A percentile compares a stretch with the other conserved stretches of the same genome.
These are phyloP conservation scores for Apamea epomidion DNA, from an alignment of 2,888 invertebrate species.

Conservation along the genomic window DNA sequence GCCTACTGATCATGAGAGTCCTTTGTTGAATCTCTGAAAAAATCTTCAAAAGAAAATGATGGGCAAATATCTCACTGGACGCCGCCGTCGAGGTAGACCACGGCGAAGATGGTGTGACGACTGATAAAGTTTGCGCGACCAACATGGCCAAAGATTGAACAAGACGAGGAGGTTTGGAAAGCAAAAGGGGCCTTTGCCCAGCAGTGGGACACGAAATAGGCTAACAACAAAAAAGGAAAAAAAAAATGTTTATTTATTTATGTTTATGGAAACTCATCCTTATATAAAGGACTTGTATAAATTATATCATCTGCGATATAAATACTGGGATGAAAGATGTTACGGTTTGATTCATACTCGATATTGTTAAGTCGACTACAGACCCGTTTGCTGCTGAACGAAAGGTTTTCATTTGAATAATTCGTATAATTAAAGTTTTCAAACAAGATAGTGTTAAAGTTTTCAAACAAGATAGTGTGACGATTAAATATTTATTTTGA, in stretches of 20 bases:
- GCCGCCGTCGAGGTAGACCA: too few species aligned
- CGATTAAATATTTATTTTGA: not conserved
- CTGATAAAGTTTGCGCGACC: too few species aligned
- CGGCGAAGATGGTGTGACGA: too few species aligned
- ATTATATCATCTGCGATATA: not conserved
- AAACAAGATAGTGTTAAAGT: not conserved
- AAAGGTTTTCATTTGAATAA: too few species aligned
- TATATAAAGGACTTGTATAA: not conserved
- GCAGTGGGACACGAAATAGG: too few species aligned
- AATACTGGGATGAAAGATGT: not conserved
- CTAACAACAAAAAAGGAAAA: too few species aligned
- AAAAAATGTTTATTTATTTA: not conserved
- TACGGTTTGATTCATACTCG: not conserved
- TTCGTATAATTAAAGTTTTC: not conserved
- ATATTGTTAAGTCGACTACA: not conserved
- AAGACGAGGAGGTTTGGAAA: too few species aligned
- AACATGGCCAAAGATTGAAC: too few species aligned
- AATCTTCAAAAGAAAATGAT: not conserved
- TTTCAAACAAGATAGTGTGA: not conserved
- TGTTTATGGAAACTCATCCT: not conserved
- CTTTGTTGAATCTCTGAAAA: not conserved
- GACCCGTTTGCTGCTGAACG: not conserved
- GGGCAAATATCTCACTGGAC: too few species aligned
- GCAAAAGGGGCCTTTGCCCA: too few species aligned
- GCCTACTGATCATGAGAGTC: not conserved